Evolutionary conservation across 2,113 vertebrate species (phyloP).

Genomic region (Panurus biarmicus): DNA sequence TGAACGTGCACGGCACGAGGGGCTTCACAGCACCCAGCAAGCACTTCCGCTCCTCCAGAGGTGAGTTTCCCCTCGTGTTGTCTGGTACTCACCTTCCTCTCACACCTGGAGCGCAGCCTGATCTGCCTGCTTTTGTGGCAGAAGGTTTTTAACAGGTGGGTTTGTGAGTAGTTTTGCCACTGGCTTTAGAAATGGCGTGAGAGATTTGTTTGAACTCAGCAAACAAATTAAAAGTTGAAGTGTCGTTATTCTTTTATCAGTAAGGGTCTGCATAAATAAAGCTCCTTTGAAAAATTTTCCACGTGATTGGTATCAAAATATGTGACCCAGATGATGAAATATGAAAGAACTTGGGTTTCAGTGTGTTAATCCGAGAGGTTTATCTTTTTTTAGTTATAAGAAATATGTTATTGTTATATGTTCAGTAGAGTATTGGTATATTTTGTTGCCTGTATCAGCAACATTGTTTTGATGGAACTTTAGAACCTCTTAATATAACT

Average conservation of each 20-base stretch:
- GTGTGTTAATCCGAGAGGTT: background rate
- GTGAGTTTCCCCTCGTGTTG: constrained; percentile 55
- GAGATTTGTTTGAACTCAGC: background rate
- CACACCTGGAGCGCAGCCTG: background rate
- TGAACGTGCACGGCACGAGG: constrained; percentile 91
- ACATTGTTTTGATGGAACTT: background rate
- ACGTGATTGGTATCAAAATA: background rate
- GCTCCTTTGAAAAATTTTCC: background rate
- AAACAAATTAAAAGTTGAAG: background rate
- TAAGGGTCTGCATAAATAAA: background rate
- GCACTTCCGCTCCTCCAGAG: constrained; percentile 92
- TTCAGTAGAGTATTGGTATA: background rate
- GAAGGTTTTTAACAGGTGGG: constrained; percentile 25
- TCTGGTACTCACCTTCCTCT: background rate
- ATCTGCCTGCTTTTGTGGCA: background rate
- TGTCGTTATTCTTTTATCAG: background rate
- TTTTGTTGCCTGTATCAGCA: background rate
- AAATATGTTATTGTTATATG: background rate
- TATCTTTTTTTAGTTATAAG: background rate
- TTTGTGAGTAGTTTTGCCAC: background rate
- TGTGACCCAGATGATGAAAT: background rate
- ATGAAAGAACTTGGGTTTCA: background rate
- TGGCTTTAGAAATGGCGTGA: background rate
- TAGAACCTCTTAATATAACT: background rate
- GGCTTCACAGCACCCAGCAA: constrained; percentile 97